Percentiles rank a stretch among this genome's conserved stretches.
These are phyloP conservation scores for Anguilla marmorata DNA, from an alignment of 2,797 vertebrate species.

Conservation along the genomic window DNA sequence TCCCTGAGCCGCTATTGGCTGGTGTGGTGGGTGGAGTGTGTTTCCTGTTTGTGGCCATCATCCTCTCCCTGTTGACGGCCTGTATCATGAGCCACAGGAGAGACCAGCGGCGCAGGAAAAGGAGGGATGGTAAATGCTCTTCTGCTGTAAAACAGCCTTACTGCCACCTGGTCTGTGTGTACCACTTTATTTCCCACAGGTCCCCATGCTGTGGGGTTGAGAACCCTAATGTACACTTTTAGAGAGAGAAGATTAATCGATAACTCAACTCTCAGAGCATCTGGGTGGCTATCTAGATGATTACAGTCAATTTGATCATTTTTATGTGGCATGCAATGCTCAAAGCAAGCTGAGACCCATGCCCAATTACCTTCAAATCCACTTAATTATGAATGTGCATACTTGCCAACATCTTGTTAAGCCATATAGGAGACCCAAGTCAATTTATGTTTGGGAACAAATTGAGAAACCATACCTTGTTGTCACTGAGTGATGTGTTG, in stretches of 20 bases:
- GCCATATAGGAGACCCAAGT: neutral
- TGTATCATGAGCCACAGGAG: constrained; percentile 85
- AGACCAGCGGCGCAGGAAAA: constrained; percentile 62
- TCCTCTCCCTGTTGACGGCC: constrained; percentile 84
- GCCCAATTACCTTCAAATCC: neutral
- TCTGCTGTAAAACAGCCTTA: neutral
- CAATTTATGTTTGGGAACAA: neutral
- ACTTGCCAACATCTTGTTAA: neutral
- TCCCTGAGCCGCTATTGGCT: constrained; percentile 85
- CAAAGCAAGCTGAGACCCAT: neutral
- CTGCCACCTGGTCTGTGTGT: neutral
- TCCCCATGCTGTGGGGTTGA: neutral
- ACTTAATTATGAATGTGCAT: neutral
- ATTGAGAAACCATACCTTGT: neutral
- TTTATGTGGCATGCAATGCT: neutral
- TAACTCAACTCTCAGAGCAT: neutral
- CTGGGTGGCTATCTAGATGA: neutral
- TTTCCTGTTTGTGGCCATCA: constrained; percentile 86
- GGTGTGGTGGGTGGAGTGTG: constrained; percentile 88
- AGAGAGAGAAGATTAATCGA: neutral
- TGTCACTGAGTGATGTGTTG: neutral
- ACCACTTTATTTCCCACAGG: neutral
- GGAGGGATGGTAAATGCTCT: constrained; percentile 67
- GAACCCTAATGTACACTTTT: neutral
- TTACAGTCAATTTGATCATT: neutral